Base-by-base conservation (phyloP, 1,140 invertebrate genomes). In the Calliphora vicina region DNA sequence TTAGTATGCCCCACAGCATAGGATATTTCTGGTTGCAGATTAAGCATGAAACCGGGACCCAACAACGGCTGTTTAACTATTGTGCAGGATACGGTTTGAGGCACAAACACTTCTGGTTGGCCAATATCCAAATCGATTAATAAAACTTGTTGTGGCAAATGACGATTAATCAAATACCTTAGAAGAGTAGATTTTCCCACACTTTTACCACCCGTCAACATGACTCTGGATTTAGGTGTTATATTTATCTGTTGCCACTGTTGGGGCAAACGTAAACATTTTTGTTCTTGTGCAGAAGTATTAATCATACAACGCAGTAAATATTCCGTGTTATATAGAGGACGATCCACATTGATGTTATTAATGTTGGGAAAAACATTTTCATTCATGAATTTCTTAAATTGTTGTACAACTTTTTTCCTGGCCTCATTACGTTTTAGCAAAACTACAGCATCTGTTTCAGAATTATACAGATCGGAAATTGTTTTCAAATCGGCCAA, bases 91-190 rank as follows among this genome's bases (percentile, higher is more conserved):
- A 96, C 87, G 83, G 93, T 94, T 9, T 94, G 94, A 1, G 94
- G 91, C 9, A 94, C 90, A 74, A 94, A 94, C 74, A 95, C 93
- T 90, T 97, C 96, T 9, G 95, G 90, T 87, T 97, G 96, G 4
- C 96, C 96, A 78, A 94, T 93, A 91, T 97, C 96, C 84, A 96
- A 92, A 89, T 97, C 96, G 6, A 97, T 85, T 8, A 94, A 92
- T 45, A 94, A 86, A 1, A 96, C 86, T 82, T 90, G 85, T 9
- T 87, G 85, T 2, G 84, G 85, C 9, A 96, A 87, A 17, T 93
- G 83, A 12, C 89, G 91, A 86, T 96, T 96, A 1, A 95, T 88
- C 0, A 96, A 83, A 88, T 93, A 95, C 35, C 94, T 90, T 1
- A 93, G 85, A 9, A 93, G 89, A 6, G 95, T 95, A 2, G 95